Conservation (phyloP, 2,797 vertebrate species). For the Simalia tracyae region DNA sequence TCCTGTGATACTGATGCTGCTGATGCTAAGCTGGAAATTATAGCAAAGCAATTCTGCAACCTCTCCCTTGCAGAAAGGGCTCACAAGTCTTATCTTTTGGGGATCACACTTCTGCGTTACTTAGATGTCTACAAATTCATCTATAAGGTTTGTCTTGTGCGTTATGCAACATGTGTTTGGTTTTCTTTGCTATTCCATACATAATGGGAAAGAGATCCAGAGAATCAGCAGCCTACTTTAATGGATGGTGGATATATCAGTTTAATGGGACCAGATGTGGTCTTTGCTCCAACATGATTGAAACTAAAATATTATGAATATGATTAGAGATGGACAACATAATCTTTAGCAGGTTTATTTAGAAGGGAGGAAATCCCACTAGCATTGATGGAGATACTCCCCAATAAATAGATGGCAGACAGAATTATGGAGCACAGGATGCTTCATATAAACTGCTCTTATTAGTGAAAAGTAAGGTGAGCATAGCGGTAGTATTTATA, state of each 20-base stretch:
- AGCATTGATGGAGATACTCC: too few relatives aligned
- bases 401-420: background rate
- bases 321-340: background rate
- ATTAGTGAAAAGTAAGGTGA: background rate
- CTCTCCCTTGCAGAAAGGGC: constrained; percentile 75
- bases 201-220: background rate
- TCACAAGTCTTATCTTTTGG: constrained; percentile 72
- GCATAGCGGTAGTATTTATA: background rate
- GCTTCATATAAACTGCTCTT: background rate
- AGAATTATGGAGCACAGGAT: background rate
- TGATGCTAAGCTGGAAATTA: constrained; percentile 43
- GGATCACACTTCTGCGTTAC: constrained; percentile 79
- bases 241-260: background rate
- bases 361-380: too few relatives aligned
- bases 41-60: constrained; percentile 76
- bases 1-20: constrained; percentile 57
- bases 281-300: background rate
- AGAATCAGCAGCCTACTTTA: background rate
- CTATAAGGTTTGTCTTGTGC: constrained; percentile 79
- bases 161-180: constrained; percentile 12
- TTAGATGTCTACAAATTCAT: constrained; percentile 80
- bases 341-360: background rate
- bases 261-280: background rate
- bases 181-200: background rate
- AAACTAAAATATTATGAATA: background rate